Base-by-base conservation (phyloP, 2,888 invertebrate species). In the Notodonta dromedarius region DNA sequence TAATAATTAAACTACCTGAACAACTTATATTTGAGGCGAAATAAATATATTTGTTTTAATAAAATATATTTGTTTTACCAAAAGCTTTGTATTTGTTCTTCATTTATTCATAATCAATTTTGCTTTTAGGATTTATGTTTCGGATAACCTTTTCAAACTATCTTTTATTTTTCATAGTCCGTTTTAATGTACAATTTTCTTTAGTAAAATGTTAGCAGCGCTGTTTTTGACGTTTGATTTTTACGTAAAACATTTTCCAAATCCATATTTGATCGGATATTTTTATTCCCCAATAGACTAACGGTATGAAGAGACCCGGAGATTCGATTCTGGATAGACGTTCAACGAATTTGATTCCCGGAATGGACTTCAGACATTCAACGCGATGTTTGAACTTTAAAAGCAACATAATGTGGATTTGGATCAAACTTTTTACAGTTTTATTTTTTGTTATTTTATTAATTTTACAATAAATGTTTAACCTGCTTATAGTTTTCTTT, bases 211-310 rank as follows among this genome's bases (percentile, higher is more conserved):
- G 42, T 12, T 42, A 42, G 11, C 42, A 11, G 1, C 42, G 9
- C 9, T 42, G 42, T 42, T 9, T 24, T 42, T 42, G 42, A 42
- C 42, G 42, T 11, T 42, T 42, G 12, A n/a, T 5, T 61, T 58
- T 59, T 52, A 61, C 51, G 51, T 65, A 68, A 12, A 12, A 62
- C 62, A 69, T 67, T 79, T 82, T 82, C 89, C 90, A 90, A 91
- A 90, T 91, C 90, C 88, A 90, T 91, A 86, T 91, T 90, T 91
- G 84, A 91, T 85, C 77, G 75, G 68, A 64, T 73, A 74, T 85
- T 90, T 90, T 86, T 86, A 78, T 89, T 88, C 82, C 67, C 83
- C 87, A 89, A 80, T 91, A 93, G 93, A 92, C 93, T 93, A 84
- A 93, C 93, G 66, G 90, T 93, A 71, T 93, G 93, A 93, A 90